Evolutionary conservation across 1,140 invertebrate species (phyloP), one percentile per base, ranked within the genome.

Genomic region (Episyrphus balteatus): DNA sequence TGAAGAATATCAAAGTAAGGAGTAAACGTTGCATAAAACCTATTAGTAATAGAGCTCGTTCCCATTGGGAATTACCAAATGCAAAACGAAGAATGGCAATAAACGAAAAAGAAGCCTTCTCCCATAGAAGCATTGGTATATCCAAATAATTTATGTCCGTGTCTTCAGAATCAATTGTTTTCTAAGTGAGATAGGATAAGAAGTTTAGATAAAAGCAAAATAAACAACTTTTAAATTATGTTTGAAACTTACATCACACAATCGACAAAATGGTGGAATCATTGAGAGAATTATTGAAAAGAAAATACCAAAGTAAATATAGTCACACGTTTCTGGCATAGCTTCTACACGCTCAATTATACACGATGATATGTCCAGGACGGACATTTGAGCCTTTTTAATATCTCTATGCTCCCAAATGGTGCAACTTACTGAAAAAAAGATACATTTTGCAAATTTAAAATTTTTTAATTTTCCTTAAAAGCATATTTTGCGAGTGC

Each of bases 341-440:
- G 79, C 76, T 70, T 95, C 92, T 3, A 94, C 92, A 61, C 82
- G 82, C 59, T 77, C 81, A 49, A 96, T 94, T 54, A 97, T 93
- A 18, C 83, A 85, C 56, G 89, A 92, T 61, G 89, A 92, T 52
- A 97, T 94, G 66, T 97, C 92, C 36, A 96, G 70, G 2, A 92
- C 89, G 1, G 90, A 91, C 44, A 97, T 73, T 61, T 95, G 89
- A 0, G 88, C 88, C 68, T 95, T 94, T 59, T 94, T 88, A 19
- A 87, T 82, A 54, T 92, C 88, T 14, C 82, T 76, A 39, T 79
- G 77, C 62, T 94, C 88, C 91, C 92, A 97, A 68, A 96, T 88
- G 33, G 90, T 91, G 63, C 92, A 96, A 52, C 88, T 93, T 45
- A 93, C 89, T 91, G 59, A 42, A 71, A 62, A 52, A 50, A 14